Evolutionary conservation across 2,888 invertebrate species (phyloP).

Genomic region (Ophion ellenae): DNA sequence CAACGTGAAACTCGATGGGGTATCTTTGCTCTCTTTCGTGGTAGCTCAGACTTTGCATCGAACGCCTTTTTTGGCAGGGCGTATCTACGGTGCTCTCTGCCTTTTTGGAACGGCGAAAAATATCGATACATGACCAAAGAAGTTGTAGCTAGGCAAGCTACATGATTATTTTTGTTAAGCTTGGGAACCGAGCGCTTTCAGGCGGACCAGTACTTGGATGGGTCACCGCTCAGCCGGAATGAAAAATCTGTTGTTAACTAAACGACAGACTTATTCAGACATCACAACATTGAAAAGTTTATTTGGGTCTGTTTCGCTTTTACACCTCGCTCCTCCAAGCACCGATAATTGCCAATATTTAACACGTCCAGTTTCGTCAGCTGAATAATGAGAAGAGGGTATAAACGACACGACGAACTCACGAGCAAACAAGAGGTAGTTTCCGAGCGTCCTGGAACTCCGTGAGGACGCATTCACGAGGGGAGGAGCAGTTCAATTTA

Average conservation of each 20-base stretch:
- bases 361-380: background rate
- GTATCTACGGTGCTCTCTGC: background rate
- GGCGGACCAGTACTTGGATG: background rate
- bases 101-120: too few species aligned
- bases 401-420: background rate
- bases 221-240: background rate
- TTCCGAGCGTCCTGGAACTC: constrained; percentile 52
- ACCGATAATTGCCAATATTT: background rate
- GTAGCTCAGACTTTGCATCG: background rate
- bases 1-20: background rate
- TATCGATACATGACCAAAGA: too few species aligned
- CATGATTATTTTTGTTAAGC: background rate
- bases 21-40: background rate
- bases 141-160: too few species aligned
- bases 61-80: background rate
- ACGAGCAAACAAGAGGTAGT: constrained; percentile 29
- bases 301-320: background rate
- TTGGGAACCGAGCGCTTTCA: background rate
- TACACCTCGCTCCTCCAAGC: background rate
- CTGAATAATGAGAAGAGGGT: background rate
- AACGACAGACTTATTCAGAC: background rate
- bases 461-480: constrained; percentile 32
- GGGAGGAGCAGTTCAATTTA: constrained; percentile 64
- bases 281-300: background rate
- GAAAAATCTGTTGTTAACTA: background rate